A percentile compares a stretch with the other conserved stretches of the same genome.
Evolutionary conservation across 2,113 vertebrate genomes (phyloP).

Genomic region (Pardalotus punctatus): DNA sequence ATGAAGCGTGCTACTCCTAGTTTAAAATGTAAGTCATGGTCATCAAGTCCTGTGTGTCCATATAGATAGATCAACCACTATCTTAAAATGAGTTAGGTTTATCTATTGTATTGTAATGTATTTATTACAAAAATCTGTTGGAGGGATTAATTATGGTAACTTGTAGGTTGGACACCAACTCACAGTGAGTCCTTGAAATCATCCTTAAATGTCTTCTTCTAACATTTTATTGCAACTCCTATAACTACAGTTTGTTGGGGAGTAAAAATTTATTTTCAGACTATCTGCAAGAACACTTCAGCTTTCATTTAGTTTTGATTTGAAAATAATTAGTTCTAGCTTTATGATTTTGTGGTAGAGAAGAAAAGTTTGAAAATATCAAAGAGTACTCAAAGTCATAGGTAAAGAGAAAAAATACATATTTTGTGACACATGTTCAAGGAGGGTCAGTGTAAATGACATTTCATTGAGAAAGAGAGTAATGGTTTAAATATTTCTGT

Average conservation of each 20-base stretch:
- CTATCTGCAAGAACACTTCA: background rate
- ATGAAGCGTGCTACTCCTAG: background rate
- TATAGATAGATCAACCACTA: background rate
- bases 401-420: background rate
- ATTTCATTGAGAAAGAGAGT: background rate
- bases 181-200: background rate
- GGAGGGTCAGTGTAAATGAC: background rate
- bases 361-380: background rate
- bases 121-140: background rate
- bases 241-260: background rate
- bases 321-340: background rate
- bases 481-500: background rate
- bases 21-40: background rate
- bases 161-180: background rate
- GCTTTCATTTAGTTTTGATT: background rate
- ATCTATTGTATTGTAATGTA: background rate
- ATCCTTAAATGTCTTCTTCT: background rate
- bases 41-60: background rate
- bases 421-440: background rate
- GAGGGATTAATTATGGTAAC: background rate
- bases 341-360: background rate
- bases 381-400: background rate
- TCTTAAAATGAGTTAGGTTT: background rate
- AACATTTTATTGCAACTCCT: background rate
- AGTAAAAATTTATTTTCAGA: background rate